Conservation (phyloP, 2,797 vertebrate species). For the Gobio occitaniae region DNA sequence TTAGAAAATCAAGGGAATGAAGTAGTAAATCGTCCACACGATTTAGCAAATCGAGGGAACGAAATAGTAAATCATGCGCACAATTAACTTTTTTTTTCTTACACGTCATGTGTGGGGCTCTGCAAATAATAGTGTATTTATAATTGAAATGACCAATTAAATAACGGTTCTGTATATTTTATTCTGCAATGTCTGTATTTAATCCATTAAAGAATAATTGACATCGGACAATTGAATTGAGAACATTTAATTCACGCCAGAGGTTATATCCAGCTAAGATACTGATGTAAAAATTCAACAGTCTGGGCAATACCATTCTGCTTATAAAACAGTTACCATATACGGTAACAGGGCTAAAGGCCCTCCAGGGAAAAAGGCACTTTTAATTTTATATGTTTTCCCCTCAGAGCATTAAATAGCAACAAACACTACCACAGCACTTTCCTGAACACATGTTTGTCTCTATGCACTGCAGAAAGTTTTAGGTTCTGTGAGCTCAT, state of each 20-base stretch:
- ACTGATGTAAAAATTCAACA: neutral
- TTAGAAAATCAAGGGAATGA: too few species aligned
- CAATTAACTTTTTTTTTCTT: too few species aligned
- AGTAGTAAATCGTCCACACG: too few species aligned
- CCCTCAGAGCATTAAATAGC: neutral
- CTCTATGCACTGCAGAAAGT: neutral
- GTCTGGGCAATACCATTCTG: neutral
- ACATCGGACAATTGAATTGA: neutral
- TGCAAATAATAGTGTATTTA: neutral
- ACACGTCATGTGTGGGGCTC: too few species aligned
- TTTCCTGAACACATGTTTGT: neutral
- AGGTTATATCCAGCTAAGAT: neutral
- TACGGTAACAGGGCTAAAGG: neutral
- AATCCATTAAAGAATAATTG: neutral
- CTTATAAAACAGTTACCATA: neutral
- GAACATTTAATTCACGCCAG: neutral
- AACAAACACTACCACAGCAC: neutral
- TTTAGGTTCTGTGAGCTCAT: neutral
- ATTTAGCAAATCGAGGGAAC: too few species aligned
- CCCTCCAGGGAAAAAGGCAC: neutral
- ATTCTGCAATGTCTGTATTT: neutral
- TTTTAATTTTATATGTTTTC: neutral
- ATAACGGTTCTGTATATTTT: neutral
- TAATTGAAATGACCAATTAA: neutral
- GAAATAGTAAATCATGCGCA: too few species aligned